Conservation (phyloP, 2,797 vertebrate species). For the Margarornis squamiger region DNA sequence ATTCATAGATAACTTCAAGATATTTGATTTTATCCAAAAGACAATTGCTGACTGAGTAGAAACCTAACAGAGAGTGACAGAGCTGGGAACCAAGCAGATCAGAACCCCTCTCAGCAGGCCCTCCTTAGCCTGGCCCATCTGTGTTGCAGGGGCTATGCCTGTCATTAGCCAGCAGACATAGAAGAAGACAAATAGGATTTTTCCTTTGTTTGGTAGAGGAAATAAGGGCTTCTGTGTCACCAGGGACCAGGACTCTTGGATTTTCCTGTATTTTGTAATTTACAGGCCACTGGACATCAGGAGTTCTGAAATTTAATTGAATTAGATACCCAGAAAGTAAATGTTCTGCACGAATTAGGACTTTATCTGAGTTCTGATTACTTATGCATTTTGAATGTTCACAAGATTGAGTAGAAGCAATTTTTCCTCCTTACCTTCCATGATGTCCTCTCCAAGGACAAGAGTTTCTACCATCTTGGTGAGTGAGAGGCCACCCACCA, state of each 20-base stretch:
- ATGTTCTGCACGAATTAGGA: background rate
- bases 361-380: background rate
- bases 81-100: background rate
- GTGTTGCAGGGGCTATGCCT: background rate
- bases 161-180: background rate
- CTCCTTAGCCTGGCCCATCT: background rate
- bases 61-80: background rate
- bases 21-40: background rate
- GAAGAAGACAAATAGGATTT: background rate
- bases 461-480: background rate
- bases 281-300: background rate
- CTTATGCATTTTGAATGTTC: background rate
- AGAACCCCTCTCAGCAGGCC: background rate
- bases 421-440: background rate
- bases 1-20: background rate
- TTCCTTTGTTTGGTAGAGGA: background rate
- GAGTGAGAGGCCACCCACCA: background rate
- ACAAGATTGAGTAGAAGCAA: background rate
- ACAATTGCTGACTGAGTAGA: background rate
- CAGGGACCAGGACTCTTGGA: background rate
- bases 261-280: constrained; percentile 16
- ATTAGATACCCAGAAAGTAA: background rate
- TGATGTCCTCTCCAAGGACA: background rate
- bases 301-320: constrained; percentile 12
- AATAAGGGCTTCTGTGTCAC: background rate